A percentile compares a stretch with the other conserved stretches of the same genome.
Conservation (phyloP, 2,888 invertebrate genomes). For the Lycaena phlaeas region DNA sequence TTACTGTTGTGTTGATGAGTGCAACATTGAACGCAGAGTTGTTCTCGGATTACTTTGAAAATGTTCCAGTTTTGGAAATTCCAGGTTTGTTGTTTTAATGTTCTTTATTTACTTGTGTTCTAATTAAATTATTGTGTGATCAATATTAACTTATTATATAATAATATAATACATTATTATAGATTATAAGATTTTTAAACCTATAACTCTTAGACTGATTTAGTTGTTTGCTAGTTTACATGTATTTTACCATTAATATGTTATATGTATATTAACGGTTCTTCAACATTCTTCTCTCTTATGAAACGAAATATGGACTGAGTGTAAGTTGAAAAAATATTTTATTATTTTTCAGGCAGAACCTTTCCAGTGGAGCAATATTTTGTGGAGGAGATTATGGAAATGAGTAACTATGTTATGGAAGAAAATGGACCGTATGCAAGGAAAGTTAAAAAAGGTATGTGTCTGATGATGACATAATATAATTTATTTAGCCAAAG, state of each 20-base stretch:
- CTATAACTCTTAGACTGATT: too few relatives aligned
- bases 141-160: too few relatives aligned
- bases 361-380: slow-evolving; percentile 88
- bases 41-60: slow-evolving; percentile 88
- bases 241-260: too few relatives aligned
- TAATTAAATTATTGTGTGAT: too few relatives aligned
- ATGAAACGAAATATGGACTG: too few relatives aligned
- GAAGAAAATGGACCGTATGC: slow-evolving; percentile 73
- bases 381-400: slow-evolving; percentile 87
- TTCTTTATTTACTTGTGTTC: too few relatives aligned
- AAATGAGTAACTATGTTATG: slow-evolving; percentile 62
- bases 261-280: too few relatives aligned
- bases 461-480: too few relatives aligned
- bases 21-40: slow-evolving; percentile 90
- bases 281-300: too few relatives aligned
- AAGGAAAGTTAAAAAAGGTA: slow-evolving; percentile 76
- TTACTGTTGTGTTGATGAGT: slow-evolving; percentile 93
- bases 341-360: slow-evolving; percentile 57
- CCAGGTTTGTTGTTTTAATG: slow-evolving; percentile 80
- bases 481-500: background rate
- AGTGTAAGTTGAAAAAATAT: slow-evolving; percentile 17
- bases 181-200: too few relatives aligned
- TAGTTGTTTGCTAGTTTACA: too few relatives aligned
- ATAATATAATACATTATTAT: too few relatives aligned
- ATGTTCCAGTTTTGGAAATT: slow-evolving; percentile 84